Conservation (phyloP, 2,888 invertebrate species). For the Hirtodrosophila histrioides region DNA sequence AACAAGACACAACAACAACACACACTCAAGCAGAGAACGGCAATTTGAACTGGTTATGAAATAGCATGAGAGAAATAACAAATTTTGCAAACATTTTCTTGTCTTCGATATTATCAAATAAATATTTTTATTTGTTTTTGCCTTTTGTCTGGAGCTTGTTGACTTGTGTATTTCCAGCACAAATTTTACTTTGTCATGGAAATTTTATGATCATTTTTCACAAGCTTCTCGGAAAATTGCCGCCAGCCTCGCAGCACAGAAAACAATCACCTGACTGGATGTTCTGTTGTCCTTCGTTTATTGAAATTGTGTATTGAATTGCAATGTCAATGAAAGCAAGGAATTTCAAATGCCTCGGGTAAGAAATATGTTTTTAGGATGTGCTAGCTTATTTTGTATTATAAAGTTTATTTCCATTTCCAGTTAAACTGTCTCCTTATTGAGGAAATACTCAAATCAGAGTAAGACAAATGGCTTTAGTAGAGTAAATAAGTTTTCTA, state of each 20-base stretch:
- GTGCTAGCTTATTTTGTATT: neutral
- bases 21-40: neutral
- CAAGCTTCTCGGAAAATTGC: constrained; percentile 27
- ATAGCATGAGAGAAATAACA: neutral
- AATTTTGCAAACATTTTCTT: constrained; percentile 19
- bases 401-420: no score
- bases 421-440: no score
- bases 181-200: constrained; percentile 17
- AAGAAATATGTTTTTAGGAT: constrained; percentile 5
- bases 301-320: constrained; percentile 69
- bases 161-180: constrained; percentile 13
- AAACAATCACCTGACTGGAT: constrained; percentile 40
- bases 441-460: no score
- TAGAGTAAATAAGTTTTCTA: no score
- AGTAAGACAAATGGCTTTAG: no score
- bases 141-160: constrained; percentile 22
- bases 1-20: constrained; percentile 18
- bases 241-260: no score
- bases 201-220: constrained; percentile 35
- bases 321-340: constrained; percentile 29
- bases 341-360: constrained; percentile 17
- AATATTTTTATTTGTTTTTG: constrained; percentile 11
- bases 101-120: constrained; percentile 20
- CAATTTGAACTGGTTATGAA: constrained; percentile 7
- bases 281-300: constrained; percentile 47